Base-by-base conservation (phyloP, 1,140 invertebrate species). In the Diabrotica undecimpunctata region DNA sequence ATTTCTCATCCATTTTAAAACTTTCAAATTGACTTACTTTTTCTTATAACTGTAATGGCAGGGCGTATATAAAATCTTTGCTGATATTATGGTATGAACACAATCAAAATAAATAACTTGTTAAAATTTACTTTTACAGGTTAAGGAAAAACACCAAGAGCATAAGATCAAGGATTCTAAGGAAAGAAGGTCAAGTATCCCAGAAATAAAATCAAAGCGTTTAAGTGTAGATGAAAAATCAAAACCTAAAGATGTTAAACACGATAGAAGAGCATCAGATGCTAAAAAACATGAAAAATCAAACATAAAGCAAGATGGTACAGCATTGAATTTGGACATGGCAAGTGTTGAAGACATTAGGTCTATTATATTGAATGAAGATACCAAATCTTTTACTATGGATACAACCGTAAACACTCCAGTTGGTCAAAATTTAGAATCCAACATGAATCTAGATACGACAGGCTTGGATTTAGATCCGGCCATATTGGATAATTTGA, bases 401-500 rank as follows among this genome's bases (percentile, higher is more conserved):
- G 74, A 63, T 77, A 78, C 74, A 10, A 61, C 61, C 11, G 6
- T 54, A 9, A 53, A 63, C 13, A 37, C 64, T 25, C 13, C 39
- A 7, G 36, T 58, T 9, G n/a, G 13, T n/a, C 61, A 65, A 12
- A 59, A 41, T 36, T 7, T 53, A 25, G 69, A 70, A 46, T 7
- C 64, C 4, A 37, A 80, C 78, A 59, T 73, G 10, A 71, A 65
- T 51, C 41, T 76, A 11, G 74, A 74, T 56, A 64, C 52, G 2
- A 65, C 66, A 39, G 72, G 72, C 9, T 72, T 79, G 38, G 78
- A 79, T 66, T 58, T 79, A 65, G 79, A 79, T 66, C 81, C 82
- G 65, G 75, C 79, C 11, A 78, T 76, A 63, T 77, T 84, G 60
- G 76, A 83, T 64, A 79, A 80, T 66, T 74, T 80, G 12, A 81